Evolutionary conservation across 1,140 invertebrate species (phyloP).

Genomic region (Dryas iulia): DNA sequence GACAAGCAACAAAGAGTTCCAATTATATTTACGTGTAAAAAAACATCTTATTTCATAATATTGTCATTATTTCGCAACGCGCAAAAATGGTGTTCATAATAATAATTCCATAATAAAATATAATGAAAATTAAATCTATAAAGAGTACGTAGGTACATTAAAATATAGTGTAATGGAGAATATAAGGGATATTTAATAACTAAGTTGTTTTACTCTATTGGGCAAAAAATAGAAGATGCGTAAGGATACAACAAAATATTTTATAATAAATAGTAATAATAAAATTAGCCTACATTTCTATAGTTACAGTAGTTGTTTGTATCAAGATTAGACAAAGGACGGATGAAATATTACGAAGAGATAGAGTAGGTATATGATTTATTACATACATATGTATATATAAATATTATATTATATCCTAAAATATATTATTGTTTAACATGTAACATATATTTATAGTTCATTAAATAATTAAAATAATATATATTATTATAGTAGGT

Average conservation of each 20-base stretch:
- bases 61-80: not conserved
- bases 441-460: too few relatives aligned
- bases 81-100: not conserved
- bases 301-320: not conserved
- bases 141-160: not conserved
- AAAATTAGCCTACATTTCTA: not conserved
- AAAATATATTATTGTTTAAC: too few relatives aligned
- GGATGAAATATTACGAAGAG: not conserved
- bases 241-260: too few relatives aligned
- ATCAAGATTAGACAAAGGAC: not conserved
- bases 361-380: not conserved
- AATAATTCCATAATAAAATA: not conserved
- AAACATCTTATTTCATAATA: not conserved
- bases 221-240: too few relatives aligned
- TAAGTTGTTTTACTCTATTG: too few relatives aligned
- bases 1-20: not conserved
- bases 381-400: not conserved
- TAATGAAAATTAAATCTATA: not conserved
- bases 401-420: not conserved
- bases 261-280: not conserved
- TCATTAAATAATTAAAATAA: too few relatives aligned
- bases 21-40: not conserved
- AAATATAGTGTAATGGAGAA: not conserved
- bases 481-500: too few relatives aligned
- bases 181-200: not conserved